Conservation (phyloP, 2,888 invertebrate genomes). For the Dioctria rufipes region DNA sequence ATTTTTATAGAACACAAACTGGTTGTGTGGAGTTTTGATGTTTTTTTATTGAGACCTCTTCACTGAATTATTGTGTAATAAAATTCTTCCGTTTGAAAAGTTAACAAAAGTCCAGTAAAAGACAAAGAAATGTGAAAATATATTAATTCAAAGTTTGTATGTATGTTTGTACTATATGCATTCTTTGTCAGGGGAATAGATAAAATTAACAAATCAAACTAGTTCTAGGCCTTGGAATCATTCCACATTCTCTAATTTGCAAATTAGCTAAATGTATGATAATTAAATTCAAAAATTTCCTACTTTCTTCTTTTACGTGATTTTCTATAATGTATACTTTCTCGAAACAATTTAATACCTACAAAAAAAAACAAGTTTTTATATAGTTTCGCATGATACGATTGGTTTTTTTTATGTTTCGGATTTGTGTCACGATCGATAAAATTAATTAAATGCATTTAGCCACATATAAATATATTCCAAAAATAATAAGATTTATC, state of each 20-base stretch:
- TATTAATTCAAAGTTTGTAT: background rate
- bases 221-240: conserved; percentile 20
- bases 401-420: no score
- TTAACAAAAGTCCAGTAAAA: background rate
- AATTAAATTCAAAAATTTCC: conserved; percentile 20
- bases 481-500: no score
- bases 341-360: background rate
- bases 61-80: conserved; percentile 35
- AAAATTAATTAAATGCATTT: no score
- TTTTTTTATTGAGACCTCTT: background rate
- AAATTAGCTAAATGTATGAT: conserved; percentile 5
- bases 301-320: conserved; percentile 13
- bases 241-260: conserved; percentile 26
- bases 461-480: background rate
- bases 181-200: background rate
- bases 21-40: background rate
- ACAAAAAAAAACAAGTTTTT: background rate
- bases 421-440: background rate
- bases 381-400: background rate
- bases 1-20: conserved; percentile 15
- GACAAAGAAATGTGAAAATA: background rate
- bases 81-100: conserved; percentile 26
- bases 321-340: background rate
- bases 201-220: background rate
- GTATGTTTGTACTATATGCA: no score